These are phyloP conservation scores for Platycnemis pennipes DNA, from an alignment of 2,888 invertebrate genomes.

Conservation along the genomic window DNA sequence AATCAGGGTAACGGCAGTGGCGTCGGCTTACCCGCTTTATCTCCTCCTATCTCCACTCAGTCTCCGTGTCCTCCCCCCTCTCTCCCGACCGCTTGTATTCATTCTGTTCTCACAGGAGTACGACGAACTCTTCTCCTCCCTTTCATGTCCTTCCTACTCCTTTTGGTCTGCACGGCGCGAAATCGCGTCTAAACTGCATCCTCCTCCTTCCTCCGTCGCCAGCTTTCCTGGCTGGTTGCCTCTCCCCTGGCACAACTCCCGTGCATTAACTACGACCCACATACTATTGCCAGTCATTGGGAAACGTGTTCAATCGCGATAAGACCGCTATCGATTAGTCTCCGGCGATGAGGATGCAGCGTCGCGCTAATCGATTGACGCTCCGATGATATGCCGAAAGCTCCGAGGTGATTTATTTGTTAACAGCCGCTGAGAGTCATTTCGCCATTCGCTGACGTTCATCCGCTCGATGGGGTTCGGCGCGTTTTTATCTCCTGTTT, in stretches of 20 bases:
- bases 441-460: not conserved
- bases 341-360: not conserved
- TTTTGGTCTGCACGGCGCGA: no score
- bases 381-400: slow-evolving; percentile 21
- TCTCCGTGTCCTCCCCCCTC: not conserved
- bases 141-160: no score
- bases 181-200: not conserved
- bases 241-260: not conserved
- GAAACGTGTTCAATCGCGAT: slow-evolving; percentile 16
- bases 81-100: not conserved
- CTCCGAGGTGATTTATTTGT: not conserved
- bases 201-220: not conserved
- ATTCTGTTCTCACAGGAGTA: not conserved
- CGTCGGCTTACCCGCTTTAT: not conserved
- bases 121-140: not conserved
- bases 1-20: slow-evolving; percentile 48
- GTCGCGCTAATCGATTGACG: not conserved
- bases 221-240: not conserved
- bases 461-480: not conserved
- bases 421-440: not conserved
- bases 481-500: not conserved
- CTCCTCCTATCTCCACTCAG: not conserved
- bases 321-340: not conserved
- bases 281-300: slow-evolving; percentile 24
- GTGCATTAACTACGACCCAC: slow-evolving; percentile 15